These are phyloP conservation scores for Iguana delicatissima DNA, from an alignment of 2,797 vertebrate genomes.

Conservation along the genomic window DNA sequence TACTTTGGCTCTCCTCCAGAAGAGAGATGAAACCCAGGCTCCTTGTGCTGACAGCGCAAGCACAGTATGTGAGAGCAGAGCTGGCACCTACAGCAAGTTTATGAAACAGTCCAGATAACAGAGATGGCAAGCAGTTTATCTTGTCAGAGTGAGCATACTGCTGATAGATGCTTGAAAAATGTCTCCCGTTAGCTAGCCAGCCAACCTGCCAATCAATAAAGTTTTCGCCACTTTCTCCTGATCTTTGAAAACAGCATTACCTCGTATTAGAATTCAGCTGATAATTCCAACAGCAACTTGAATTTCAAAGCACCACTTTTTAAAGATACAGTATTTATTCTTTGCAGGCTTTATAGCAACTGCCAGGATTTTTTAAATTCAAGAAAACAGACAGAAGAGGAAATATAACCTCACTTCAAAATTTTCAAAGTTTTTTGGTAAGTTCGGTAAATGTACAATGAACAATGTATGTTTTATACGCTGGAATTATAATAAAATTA, in stretches of 20 bases:
- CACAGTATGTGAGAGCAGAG: slow-evolving; percentile 28
- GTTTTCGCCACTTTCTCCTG: slow-evolving; percentile 7
- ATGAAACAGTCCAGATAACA: not conserved
- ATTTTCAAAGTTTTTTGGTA: not conserved
- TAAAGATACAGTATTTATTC: not conserved
- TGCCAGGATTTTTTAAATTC: not conserved
- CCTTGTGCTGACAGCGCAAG: slow-evolving; percentile 39
- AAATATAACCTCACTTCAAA: not conserved
- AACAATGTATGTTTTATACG: too few species aligned
- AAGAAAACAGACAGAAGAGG: not conserved
- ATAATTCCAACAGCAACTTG: not conserved
- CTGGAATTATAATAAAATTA: too few species aligned
- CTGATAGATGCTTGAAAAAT: not conserved
- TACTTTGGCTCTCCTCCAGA: slow-evolving; percentile 46
- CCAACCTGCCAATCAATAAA: slow-evolving; percentile 31
- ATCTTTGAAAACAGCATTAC: not conserved
- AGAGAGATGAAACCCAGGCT: slow-evolving; percentile 27
- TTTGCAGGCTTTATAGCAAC: not conserved
- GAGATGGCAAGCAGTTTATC: slow-evolving; percentile 32
- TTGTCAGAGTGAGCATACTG: slow-evolving; percentile 27
- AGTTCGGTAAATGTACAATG: too few species aligned
- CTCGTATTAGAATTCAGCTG: not conserved
- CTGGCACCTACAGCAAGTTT: not conserved
- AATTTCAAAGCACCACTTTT: not conserved
- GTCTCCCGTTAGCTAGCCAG: slow-evolving; percentile 30